phyloP scores from a whole-genome alignment of 2,888 invertebrate species.

The Melanchra persicariae region DNA sequence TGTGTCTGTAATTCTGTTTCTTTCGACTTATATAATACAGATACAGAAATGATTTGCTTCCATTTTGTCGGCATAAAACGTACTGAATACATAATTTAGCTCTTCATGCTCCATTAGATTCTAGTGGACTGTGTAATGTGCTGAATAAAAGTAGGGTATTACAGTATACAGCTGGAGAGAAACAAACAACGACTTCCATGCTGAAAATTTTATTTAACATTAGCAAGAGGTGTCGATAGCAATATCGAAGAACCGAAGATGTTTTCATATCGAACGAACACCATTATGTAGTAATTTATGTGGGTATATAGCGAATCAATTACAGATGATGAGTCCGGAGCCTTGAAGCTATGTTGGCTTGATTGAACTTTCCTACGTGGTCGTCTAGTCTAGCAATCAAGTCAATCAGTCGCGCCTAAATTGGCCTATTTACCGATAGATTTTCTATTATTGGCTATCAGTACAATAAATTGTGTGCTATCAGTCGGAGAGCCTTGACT shows the following conservation, averaged over 20 bases:
- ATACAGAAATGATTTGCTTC: slow-evolving; percentile 28
- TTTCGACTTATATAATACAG: background rate
- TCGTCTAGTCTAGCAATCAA: slow-evolving; percentile 59
- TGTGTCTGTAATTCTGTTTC: slow-evolving; percentile 3
- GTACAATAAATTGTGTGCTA: slow-evolving; percentile 63
- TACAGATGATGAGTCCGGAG: slow-evolving; percentile 36
- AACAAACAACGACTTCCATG: slow-evolving; percentile 6
- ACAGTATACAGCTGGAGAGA: slow-evolving; percentile 2
- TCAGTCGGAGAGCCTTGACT: slow-evolving; percentile 60
- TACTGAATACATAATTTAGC: slow-evolving; percentile 34
- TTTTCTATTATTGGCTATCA: slow-evolving; percentile 63
- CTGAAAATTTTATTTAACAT: slow-evolving; percentile 14
- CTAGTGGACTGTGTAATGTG: slow-evolving; percentile 30
- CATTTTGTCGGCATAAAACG: slow-evolving; percentile 18
- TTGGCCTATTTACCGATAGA: slow-evolving; percentile 65
- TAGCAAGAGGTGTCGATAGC: slow-evolving; percentile 23
- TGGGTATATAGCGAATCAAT: slow-evolving; percentile 43
- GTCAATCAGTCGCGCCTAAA: slow-evolving; percentile 65
- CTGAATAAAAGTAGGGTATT: slow-evolving; percentile 24
- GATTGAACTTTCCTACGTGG: slow-evolving; percentile 57
- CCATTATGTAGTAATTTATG: background rate
- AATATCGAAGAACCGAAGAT: slow-evolving; percentile 19
- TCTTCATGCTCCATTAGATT: slow-evolving; percentile 29
- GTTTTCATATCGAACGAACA: slow-evolving; percentile 4
- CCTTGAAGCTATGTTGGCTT: slow-evolving; percentile 61